phyloP scores from a whole-genome alignment of 2,797 vertebrate species.

The Anabacerthia variegaticeps region DNA sequence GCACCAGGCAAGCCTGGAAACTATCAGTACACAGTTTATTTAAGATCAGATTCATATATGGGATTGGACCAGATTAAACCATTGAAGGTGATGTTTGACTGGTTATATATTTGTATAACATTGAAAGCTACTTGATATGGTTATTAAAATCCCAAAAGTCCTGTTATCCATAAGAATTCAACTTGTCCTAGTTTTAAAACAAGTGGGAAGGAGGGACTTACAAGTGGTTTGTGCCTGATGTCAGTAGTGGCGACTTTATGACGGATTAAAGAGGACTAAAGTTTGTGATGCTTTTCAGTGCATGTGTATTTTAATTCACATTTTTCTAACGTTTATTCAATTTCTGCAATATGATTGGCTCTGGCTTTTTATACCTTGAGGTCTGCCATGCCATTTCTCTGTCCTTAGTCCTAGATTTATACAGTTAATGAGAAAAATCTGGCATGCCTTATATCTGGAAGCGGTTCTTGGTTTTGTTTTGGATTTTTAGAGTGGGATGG shows the following conservation, averaged over 20 bases:
- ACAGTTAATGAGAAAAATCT: neutral
- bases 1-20: conserved; percentile 97
- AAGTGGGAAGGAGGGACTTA: neutral
- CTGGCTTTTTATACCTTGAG: neutral
- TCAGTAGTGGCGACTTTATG: neutral
- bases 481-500: neutral
- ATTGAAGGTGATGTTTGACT: conserved; percentile 84
- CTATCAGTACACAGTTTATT: conserved; percentile 96
- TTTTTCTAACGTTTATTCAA: neutral
- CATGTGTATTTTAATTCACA: neutral
- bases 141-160: neutral
- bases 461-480: neutral
- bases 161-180: neutral
- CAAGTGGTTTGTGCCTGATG: neutral
- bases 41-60: conserved; percentile 95
- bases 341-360: neutral
- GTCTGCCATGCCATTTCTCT: neutral
- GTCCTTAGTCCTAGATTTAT: neutral
- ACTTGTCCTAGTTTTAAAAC: neutral
- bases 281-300: neutral
- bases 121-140: neutral
- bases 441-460: neutral
- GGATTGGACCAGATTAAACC: conserved; percentile 97
- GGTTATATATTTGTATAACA: neutral
- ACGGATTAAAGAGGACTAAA: neutral